phyloP scores from a whole-genome alignment of 1,140 invertebrate species.

The Pseudomyrmex concolor region DNA sequence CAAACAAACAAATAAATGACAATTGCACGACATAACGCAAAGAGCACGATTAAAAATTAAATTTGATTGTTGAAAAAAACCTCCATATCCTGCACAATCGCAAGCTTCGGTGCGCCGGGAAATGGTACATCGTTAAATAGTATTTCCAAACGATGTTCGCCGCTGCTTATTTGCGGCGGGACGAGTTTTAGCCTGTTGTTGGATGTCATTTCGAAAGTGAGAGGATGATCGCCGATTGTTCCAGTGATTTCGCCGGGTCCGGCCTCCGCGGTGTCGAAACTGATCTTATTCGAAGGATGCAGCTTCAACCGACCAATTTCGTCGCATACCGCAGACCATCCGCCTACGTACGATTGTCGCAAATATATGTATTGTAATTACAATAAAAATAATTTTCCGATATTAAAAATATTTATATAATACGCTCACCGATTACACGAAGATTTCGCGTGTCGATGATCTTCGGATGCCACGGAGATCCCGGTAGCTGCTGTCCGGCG shows the following conservation, averaged over 20 bases:
- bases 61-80: slow-evolving; percentile 45
- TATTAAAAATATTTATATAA: not conserved
- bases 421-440: slow-evolving; percentile 84
- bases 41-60: not conserved
- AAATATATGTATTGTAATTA: slow-evolving; percentile 74
- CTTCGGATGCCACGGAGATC: slow-evolving; percentile 90
- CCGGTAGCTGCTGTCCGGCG: slow-evolving; percentile 88
- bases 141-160: slow-evolving; percentile 88
- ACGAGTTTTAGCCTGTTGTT: slow-evolving; percentile 82
- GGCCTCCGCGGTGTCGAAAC: slow-evolving; percentile 91
- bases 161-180: slow-evolving; percentile 77
- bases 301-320: slow-evolving; percentile 91
- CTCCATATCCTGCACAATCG: slow-evolving; percentile 80
- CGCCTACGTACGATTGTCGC: slow-evolving; percentile 86
- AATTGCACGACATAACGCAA: not conserved
- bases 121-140: slow-evolving; percentile 89
- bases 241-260: slow-evolving; percentile 89
- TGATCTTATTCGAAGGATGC: slow-evolving; percentile 88
- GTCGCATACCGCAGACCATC: slow-evolving; percentile 92
- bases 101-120: slow-evolving; percentile 85
- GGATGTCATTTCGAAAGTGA: slow-evolving; percentile 82
- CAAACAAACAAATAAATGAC: not conserved
- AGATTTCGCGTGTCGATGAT: slow-evolving; percentile 90
- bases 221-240: slow-evolving; percentile 78
- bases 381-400: not conserved